These are phyloP conservation scores for Leptinotarsa haldemani DNA, from an alignment of 2,888 invertebrate genomes.

Conservation along the genomic window DNA sequence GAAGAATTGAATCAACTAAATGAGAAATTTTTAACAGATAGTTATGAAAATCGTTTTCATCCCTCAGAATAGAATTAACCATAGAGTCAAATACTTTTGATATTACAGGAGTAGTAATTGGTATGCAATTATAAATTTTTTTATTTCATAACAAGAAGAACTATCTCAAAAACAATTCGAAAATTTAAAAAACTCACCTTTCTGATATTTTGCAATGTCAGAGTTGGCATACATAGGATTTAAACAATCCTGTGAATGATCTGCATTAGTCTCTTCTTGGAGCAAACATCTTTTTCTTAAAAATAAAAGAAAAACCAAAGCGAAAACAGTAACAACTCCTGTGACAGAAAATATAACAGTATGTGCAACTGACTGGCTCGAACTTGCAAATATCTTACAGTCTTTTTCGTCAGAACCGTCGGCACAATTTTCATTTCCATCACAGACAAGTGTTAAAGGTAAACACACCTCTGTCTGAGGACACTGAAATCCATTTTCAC, in stretches of 20 bases:
- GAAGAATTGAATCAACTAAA: no score
- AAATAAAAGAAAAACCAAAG: slow-evolving; percentile 48
- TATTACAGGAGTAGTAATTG: no score
- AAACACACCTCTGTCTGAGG: slow-evolving; percentile 80
- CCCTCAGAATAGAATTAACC: no score
- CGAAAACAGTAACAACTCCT: slow-evolving; percentile 68
- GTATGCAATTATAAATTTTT: no score
- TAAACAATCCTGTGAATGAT: slow-evolving; percentile 75
- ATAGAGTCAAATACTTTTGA: no score
- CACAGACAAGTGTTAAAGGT: slow-evolving; percentile 76
- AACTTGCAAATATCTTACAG: slow-evolving; percentile 72
- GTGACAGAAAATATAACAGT: slow-evolving; percentile 70
- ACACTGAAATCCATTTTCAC: slow-evolving; percentile 77
- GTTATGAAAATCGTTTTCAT: no score
- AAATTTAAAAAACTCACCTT: slow-evolving; percentile 49
- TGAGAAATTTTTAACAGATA: no score
- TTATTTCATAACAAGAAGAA: no score
- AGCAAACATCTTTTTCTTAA: slow-evolving; percentile 51
- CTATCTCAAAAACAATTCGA: not conserved
- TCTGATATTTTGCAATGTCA: slow-evolving; percentile 61
- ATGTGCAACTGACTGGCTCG: slow-evolving; percentile 66
- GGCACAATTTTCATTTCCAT: slow-evolving; percentile 81
- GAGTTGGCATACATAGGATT: slow-evolving; percentile 68
- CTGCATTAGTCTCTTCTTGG: slow-evolving; percentile 61
- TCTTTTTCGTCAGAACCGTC: slow-evolving; percentile 84